A percentile compares a stretch with the other conserved stretches of the same genome.
These are phyloP conservation scores for Varanus komodoensis DNA, from an alignment of 2,113 vertebrate species.

Conservation along the genomic window DNA sequence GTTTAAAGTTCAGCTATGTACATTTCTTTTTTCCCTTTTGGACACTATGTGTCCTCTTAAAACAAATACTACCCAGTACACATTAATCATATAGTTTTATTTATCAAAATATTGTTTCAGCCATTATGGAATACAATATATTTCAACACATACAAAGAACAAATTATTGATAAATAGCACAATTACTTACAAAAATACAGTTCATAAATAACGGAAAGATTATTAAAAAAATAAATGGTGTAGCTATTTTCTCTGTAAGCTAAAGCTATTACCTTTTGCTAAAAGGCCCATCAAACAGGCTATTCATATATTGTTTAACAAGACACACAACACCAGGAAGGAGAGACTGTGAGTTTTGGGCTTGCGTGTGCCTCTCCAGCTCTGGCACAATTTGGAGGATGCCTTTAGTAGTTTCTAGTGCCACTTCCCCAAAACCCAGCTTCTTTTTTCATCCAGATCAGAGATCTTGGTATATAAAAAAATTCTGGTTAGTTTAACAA, in stretches of 20 bases:
- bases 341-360: too few species aligned
- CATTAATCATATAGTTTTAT: conserved; percentile 62
- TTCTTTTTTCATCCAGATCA: too few species aligned
- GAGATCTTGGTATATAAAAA: background rate
- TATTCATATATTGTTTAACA: background rate
- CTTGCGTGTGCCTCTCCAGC: too few species aligned
- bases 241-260: conserved; percentile 5
- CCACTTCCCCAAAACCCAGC: too few species aligned
- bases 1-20: too few species aligned
- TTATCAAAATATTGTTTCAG: conserved; percentile 58
- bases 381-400: too few species aligned
- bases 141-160: conserved; percentile 53
- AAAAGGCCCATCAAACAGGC: background rate
- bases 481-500: background rate
- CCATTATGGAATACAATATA: conserved; percentile 49
- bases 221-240: background rate
- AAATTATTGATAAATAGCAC: conserved; percentile 67
- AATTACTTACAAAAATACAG: conserved; percentile 61
- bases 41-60: conserved; percentile 42
- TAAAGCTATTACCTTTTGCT: background rate
- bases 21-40: too few species aligned
- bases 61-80: conserved; percentile 44
- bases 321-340: background rate
- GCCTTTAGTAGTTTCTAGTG: too few species aligned
- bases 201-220: conserved; percentile 19